Percentiles rank a stretch among this genome's conserved stretches.
These are phyloP conservation scores for Seladonia tumulorum DNA, from an alignment of 2,888 invertebrate genomes.

Conservation along the genomic window DNA sequence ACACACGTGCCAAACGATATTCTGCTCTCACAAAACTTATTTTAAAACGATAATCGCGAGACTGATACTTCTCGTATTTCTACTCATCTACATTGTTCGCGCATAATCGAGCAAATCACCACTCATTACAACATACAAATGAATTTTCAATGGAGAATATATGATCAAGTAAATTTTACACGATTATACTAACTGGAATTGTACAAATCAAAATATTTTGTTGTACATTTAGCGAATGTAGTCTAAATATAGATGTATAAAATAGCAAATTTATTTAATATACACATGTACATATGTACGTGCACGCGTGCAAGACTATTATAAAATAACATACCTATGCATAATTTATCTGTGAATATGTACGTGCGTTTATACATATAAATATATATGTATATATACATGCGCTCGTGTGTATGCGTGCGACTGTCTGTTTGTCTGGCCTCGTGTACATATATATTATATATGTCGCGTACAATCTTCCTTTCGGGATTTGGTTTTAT, in stretches of 20 bases:
- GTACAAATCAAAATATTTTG: slow-evolving; percentile 32
- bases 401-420: neutral
- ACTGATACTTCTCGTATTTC: slow-evolving; percentile 47
- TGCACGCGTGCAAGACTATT: neutral
- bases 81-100: slow-evolving; percentile 4
- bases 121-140: neutral
- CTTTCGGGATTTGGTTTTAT: neutral
- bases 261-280: slow-evolving; percentile 45
- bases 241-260: slow-evolving; percentile 58
- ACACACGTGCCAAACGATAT: neutral
- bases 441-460: neutral
- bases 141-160: neutral
- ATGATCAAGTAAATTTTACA: slow-evolving; percentile 27
- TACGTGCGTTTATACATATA: neutral
- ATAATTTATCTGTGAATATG: neutral
- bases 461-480: neutral
- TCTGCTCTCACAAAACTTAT: neutral
- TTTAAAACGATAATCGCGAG: slow-evolving; percentile 27
- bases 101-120: neutral
- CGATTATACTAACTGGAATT: slow-evolving; percentile 4
- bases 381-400: too few relatives aligned
- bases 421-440: neutral
- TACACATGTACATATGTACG: neutral
- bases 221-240: slow-evolving; percentile 36
- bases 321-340: neutral